Evolutionary conservation across 2,113 vertebrate genomes (phyloP), one percentile per base, ranked within the genome.

Genomic region (Rhinogobius similis): DNA sequence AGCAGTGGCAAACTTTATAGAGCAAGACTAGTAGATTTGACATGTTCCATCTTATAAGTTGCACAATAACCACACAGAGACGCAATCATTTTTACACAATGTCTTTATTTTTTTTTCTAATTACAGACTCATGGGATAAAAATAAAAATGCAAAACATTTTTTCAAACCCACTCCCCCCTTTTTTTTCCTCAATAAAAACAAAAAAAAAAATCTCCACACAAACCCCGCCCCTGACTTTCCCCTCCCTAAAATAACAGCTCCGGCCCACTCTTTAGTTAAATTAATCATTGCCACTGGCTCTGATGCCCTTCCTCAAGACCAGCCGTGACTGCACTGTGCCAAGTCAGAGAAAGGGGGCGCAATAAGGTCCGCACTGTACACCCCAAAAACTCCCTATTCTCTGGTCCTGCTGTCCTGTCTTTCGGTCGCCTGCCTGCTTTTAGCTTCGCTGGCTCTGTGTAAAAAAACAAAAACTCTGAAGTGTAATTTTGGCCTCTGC

Each of bases 101-200:
- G 87, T 93, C 90, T 93, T 93, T 91, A 89, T 93, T 90, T 88
- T 90, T 82, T 83, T 84, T 88, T 90, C 87, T 92, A 92, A 93
- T 92, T 92, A 94, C 93, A 94, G 89, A 92, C 89, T 93, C 84
- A 92, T 93, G 92, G 91, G 87, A 92, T 94, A 93, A 94, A 93
- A 94, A 93, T 90, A 88, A 93, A 91, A 92, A 88, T 81, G 76
- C 81, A 90, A 92, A 92, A 88, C 79, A 83, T 83, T 84, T 78
- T 21, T 85, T 44, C 84, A 81, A 79, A 82, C 86, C 89, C 87
- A 87, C 88, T 69, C 73, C 82, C 83, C 86, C 85, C 75, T 63
- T 82, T 86, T 81, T 65, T 82, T 58, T 29, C 32, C 84, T 78
- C 64, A 64, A 82, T 78, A 75, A 70, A 72, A 41, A 41, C 32